These are phyloP conservation scores for Drosophila athabasca DNA, from an alignment of 1,140 invertebrate species.

Conservation along the genomic window DNA sequence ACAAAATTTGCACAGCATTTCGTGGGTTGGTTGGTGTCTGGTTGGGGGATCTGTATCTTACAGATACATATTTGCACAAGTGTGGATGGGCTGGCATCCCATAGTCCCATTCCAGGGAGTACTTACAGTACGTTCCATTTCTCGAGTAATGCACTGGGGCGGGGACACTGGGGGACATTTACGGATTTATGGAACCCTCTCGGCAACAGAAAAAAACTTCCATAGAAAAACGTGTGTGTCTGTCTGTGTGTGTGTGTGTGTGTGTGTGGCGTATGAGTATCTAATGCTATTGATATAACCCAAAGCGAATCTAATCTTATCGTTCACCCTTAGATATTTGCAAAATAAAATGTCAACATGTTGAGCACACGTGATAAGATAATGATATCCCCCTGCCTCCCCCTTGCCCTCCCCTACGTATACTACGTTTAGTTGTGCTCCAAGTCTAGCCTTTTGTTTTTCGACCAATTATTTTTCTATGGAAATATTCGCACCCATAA, in stretches of 20 bases:
- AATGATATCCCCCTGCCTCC: too few relatives aligned
- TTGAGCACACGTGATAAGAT: conserved; percentile 34
- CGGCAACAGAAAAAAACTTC: neutral
- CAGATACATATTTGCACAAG: conserved; percentile 28
- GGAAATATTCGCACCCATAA: conserved; percentile 21
- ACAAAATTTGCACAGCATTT: conserved; percentile 32
- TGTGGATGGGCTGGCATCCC: conserved; percentile 4
- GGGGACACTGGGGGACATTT: conserved; percentile 1
- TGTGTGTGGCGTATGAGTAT: conserved; percentile 12
- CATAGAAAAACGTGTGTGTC: neutral
- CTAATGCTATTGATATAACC: conserved; percentile 33
- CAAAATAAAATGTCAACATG: conserved; percentile 50
- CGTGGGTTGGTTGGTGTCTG: neutral
- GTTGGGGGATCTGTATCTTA: neutral
- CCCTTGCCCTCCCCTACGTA: conserved; percentile 4
- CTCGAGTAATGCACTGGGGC: conserved; percentile 3
- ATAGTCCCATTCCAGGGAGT: neutral
- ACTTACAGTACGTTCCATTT: conserved; percentile 16
- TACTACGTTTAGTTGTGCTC: neutral
- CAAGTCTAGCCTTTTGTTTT: conserved; percentile 19
- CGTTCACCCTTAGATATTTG: conserved; percentile 25
- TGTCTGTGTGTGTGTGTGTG: too few relatives aligned
- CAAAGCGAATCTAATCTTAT: conserved; percentile 43
- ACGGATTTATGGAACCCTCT: conserved; percentile 10
- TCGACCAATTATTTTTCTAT: conserved; percentile 30